These are phyloP conservation scores for Hylia prasina DNA, from an alignment of 2,113 vertebrate species.

Conservation along the genomic window DNA sequence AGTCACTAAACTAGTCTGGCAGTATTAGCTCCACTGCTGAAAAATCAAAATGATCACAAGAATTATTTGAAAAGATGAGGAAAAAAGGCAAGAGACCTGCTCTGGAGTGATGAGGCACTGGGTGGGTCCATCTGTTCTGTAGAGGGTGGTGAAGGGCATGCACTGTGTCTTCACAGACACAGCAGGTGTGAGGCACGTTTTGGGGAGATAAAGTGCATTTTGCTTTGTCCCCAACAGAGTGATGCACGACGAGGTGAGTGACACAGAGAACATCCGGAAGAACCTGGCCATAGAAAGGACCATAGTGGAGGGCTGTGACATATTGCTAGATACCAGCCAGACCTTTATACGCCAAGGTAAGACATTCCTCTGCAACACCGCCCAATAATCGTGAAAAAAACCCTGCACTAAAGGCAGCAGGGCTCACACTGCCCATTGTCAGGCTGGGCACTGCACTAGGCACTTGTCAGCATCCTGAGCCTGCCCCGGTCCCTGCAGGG, in stretches of 20 bases:
- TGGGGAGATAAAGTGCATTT: not conserved
- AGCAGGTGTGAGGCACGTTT: not conserved
- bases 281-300: slow-evolving; percentile 96
- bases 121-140: not conserved
- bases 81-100: not conserved
- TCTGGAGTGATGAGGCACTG: not conserved
- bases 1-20: not conserved
- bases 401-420: not conserved
- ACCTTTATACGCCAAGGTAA: slow-evolving; percentile 95
- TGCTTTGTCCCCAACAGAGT: slow-evolving; percentile 73
- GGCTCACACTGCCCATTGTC: not conserved
- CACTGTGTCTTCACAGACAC: not conserved
- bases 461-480: not conserved
- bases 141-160: not conserved
- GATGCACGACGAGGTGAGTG: slow-evolving; percentile 97
- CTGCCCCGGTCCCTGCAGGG: not conserved
- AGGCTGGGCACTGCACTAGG: not conserved
- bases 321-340: slow-evolving; percentile 94
- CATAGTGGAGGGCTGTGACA: slow-evolving; percentile 97
- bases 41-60: not conserved
- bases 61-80: not conserved
- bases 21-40: not conserved
- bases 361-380: not conserved
- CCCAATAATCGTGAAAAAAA: not conserved
- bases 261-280: slow-evolving; percentile 97